Conservation (phyloP, 37 sponge, comb jelly and placozoan species). For the Halichondria panicea region DNA sequence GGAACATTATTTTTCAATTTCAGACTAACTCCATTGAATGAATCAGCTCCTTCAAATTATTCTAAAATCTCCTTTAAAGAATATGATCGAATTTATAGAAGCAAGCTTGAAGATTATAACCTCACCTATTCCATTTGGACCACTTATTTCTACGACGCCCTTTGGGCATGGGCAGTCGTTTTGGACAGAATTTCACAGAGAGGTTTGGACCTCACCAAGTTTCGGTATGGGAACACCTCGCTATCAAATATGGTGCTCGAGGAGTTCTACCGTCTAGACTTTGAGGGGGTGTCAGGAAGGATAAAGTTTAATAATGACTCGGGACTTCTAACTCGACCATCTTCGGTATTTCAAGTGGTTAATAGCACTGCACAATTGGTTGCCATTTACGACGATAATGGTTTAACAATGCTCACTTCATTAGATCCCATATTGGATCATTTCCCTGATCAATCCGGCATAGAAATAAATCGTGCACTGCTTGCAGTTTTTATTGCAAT, state of each 20-base stretch:
- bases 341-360: background rate
- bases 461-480: background rate
- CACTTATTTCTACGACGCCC: background rate
- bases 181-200: background rate
- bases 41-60: background rate
- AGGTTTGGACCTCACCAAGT: background rate
- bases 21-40: background rate
- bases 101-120: background rate
- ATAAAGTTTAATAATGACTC: background rate
- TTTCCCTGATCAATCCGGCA: no score
- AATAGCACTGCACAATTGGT: background rate
- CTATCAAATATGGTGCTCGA: background rate
- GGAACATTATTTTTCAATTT: background rate
- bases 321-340: background rate
- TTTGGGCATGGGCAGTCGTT: constrained; percentile 8
- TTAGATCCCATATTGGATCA: background rate
- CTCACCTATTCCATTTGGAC: background rate
- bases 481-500: background rate
- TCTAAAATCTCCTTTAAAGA: background rate
- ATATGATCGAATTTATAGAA: background rate
- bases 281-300: constrained; percentile 2
- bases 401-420: background rate
- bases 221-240: background rate
- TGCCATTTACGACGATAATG: background rate
- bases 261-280: background rate